Percentiles rank a stretch among this genome's conserved stretches.
phyloP scores from a whole-genome alignment of 1,140 invertebrate genomes.

The Polyergus mexicanus region DNA sequence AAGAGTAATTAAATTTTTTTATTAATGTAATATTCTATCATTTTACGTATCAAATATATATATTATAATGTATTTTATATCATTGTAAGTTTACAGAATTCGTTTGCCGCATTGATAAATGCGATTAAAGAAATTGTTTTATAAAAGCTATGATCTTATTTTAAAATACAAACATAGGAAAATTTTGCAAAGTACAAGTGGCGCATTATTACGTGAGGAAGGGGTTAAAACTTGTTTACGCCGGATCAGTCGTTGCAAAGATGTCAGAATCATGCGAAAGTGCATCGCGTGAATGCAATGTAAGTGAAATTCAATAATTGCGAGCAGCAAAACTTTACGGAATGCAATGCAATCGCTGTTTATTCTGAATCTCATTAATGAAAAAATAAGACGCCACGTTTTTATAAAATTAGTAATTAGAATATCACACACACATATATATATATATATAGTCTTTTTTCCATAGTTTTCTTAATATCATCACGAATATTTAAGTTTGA shows the following conservation, averaged over 20 bases:
- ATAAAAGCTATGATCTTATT: background rate
- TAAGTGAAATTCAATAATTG: slow-evolving; percentile 31
- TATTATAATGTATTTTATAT: background rate
- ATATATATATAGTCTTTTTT: background rate
- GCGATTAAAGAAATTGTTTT: background rate
- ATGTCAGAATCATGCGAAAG: slow-evolving; percentile 14
- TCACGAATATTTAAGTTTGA: background rate
- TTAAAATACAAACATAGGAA: background rate
- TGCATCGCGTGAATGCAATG: background rate
- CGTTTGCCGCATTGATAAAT: background rate
- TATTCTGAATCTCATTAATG: background rate
- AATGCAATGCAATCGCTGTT: background rate
- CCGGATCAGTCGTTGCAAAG: background rate
- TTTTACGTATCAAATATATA: background rate
- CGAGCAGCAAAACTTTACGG: slow-evolving; percentile 15
- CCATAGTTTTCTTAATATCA: background rate
- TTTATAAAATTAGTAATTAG: background rate
- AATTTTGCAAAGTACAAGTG: background rate
- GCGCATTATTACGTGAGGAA: background rate
- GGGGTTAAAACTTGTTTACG: slow-evolving; percentile 32
- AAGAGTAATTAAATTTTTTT: background rate
- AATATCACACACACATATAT: too few species aligned
- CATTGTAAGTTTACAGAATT: background rate
- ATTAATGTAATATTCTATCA: background rate
- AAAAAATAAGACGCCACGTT: background rate